These are phyloP conservation scores for Limenitis camilla DNA, from an alignment of 2,888 invertebrate genomes.

Conservation along the genomic window DNA sequence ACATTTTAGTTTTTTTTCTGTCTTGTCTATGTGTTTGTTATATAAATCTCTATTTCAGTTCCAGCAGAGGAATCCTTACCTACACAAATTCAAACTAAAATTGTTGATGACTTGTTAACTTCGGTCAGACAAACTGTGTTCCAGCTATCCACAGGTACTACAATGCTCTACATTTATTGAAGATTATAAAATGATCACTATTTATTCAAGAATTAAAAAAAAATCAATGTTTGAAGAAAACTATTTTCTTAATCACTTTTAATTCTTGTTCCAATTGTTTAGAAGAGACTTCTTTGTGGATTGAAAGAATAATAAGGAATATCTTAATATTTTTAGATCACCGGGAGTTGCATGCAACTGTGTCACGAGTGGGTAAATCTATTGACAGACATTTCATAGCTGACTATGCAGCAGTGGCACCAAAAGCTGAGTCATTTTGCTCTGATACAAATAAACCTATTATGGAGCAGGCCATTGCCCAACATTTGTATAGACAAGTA, in stretches of 20 bases:
- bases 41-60: constrained; percentile 58
- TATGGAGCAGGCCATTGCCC: constrained; percentile 86
- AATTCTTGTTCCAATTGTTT: no score
- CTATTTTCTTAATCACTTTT: no score
- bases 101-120: constrained; percentile 82
- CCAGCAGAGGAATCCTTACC: constrained; percentile 80
- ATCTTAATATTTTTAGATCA: constrained; percentile 44
- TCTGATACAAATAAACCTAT: constrained; percentile 73
- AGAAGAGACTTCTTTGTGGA: no score
- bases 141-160: constrained; percentile 83
- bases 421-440: constrained; percentile 86
- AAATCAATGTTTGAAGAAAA: no score
- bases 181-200: no score
- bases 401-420: constrained; percentile 91
- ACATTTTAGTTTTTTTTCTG: no score
- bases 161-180: constrained; percentile 28
- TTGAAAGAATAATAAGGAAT: no score
- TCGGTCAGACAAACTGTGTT: constrained; percentile 89
- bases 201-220: no score
- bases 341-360: constrained; percentile 69
- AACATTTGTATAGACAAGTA: constrained; percentile 95
- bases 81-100: constrained; percentile 79
- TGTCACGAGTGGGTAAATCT: constrained; percentile 96
- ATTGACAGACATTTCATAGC: constrained; percentile 96
- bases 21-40: no score